Conservation (phyloP, 2,113 vertebrate genomes). For the Xiphorhynchus elegans region DNA sequence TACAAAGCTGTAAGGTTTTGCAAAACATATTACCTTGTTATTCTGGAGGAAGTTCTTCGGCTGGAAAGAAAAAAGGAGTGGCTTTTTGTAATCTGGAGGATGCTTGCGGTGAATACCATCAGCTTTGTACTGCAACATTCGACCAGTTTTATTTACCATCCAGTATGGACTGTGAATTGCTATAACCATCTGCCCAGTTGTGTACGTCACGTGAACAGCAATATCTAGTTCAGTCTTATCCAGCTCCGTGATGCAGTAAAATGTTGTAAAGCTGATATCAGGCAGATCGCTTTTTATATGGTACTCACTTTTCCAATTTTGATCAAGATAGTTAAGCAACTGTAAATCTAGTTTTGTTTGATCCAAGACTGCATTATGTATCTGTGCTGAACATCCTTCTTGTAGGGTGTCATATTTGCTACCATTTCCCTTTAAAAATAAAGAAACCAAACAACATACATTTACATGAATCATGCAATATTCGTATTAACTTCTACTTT, state of each 20-base stretch:
- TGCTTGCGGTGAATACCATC: slow-evolving; percentile 97
- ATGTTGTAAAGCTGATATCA: slow-evolving; percentile 92
- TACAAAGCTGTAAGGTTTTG: neutral
- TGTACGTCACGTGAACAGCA: slow-evolving; percentile 87
- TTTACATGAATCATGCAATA: neutral
- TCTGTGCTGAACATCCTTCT: slow-evolving; percentile 89
- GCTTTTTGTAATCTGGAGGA: slow-evolving; percentile 89
- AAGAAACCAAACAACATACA: neutral
- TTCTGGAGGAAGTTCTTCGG: slow-evolving; percentile 92
- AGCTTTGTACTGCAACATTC: slow-evolving; percentile 95
- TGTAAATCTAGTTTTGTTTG: slow-evolving; percentile 82
- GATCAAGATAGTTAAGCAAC: slow-evolving; percentile 88
- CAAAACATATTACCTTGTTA: slow-evolving; percentile 86
- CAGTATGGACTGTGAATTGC: slow-evolving; percentile 94
- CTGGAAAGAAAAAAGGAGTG: slow-evolving; percentile 95
- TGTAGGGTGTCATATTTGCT: slow-evolving; percentile 71
- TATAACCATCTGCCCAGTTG: slow-evolving; percentile 83
- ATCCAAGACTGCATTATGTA: slow-evolving; percentile 87
- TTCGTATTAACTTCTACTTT: neutral
- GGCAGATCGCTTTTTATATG: slow-evolving; percentile 80
- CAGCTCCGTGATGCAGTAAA: slow-evolving; percentile 78
- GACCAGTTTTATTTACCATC: slow-evolving; percentile 95
- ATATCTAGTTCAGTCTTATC: slow-evolving; percentile 89
- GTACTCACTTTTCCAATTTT: slow-evolving; percentile 89
- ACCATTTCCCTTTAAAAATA: slow-evolving; percentile 76